These are phyloP conservation scores for Phylloscopus whistleri DNA, from an alignment of 2,113 vertebrate species.

Conservation along the genomic window DNA sequence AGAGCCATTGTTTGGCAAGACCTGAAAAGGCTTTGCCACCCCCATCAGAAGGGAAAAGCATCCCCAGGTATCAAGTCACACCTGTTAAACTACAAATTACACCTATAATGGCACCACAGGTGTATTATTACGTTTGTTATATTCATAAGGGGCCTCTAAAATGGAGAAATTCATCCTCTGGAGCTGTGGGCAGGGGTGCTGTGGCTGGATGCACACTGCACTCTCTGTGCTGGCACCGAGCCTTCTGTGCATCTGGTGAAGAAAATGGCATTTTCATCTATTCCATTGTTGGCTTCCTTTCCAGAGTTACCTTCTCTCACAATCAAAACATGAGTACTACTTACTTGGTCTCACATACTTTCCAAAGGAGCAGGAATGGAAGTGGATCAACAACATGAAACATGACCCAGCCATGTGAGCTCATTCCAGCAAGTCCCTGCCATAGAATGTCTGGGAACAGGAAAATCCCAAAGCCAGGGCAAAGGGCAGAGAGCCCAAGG, in stretches of 20 bases:
- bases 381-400: neutral
- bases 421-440: neutral
- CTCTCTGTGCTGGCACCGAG: neutral
- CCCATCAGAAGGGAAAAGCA: neutral
- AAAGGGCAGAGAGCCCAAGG: neutral
- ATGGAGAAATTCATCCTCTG: neutral
- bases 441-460: neutral
- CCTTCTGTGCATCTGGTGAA: neutral
- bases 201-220: neutral
- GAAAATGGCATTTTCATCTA: neutral
- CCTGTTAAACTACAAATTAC: neutral
- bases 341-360: neutral
- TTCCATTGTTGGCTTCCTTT: neutral
- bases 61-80: neutral
- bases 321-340: rapidly evolving
- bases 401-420: neutral
- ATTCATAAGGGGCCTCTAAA: neutral
- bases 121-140: neutral
- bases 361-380: neutral
- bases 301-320: neutral
- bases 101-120: neutral
- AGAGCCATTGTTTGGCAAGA: neutral
- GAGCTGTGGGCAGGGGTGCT: neutral
- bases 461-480: neutral
- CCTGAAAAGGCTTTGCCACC: neutral